A percentile compares a stretch with the other conserved stretches of the same genome.
Conservation (phyloP, 2,113 vertebrate genomes). For the Trogon melanurus region DNA sequence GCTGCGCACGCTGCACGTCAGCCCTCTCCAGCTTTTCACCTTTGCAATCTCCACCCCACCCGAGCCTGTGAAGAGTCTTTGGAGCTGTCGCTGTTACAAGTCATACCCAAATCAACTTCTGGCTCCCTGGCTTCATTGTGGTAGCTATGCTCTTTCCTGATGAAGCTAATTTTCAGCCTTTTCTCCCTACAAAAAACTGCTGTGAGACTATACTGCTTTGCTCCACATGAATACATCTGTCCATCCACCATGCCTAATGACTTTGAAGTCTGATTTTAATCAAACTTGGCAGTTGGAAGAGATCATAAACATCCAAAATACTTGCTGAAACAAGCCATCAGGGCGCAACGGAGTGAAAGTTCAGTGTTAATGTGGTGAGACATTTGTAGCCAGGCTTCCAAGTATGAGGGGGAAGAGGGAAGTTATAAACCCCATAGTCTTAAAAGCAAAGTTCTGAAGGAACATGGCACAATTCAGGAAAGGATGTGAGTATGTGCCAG, state of each 20-base stretch:
- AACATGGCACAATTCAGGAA: neutral
- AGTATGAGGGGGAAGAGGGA: neutral
- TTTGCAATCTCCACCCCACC: neutral
- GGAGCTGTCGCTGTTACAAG: neutral
- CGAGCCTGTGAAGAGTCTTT: neutral
- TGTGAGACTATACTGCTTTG: neutral
- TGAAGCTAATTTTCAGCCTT: neutral
- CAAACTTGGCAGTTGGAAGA: neutral
- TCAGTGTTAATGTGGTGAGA: neutral
- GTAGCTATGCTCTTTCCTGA: neutral
- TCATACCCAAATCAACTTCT: rapidly evolving
- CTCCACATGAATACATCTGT: neutral
- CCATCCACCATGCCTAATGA: neutral
- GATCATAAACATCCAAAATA: neutral
- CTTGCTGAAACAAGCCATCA: neutral
- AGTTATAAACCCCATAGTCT: rapidly evolving
- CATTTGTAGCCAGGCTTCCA: neutral
- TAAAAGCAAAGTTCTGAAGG: neutral
- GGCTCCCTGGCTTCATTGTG: neutral
- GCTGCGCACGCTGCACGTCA: rapidly evolving
- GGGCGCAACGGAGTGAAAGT: neutral
- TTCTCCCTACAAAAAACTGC: neutral
- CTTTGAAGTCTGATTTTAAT: neutral
- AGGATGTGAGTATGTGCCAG: neutral
- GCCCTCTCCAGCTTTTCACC: neutral